Conservation (phyloP, 2,113 vertebrate genomes). For the Sinocyclocheilus maitianheensis region DNA sequence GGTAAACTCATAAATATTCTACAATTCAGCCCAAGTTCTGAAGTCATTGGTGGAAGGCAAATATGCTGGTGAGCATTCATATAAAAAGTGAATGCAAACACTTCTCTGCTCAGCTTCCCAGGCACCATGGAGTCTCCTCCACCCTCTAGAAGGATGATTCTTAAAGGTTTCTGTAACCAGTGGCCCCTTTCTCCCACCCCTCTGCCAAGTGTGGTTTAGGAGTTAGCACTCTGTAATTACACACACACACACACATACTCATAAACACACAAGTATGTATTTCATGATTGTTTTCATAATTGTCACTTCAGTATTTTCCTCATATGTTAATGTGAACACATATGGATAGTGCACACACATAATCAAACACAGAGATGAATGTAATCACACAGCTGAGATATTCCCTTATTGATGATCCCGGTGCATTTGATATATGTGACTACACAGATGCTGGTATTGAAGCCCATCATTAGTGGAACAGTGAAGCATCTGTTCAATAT, state of each 20-base stretch:
- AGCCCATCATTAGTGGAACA: conserved; percentile 51
- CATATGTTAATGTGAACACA: neutral
- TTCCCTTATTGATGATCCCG: conserved; percentile 43
- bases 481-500: conserved; percentile 49
- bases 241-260: conserved; percentile 14
- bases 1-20: neutral
- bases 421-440: conserved; percentile 39
- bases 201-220: conserved; percentile 44
- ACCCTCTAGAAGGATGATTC: conserved; percentile 22
- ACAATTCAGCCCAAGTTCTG: neutral
- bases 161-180: conserved; percentile 46
- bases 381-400: conserved; percentile 9
- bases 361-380: conserved; percentile 23
- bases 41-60: neutral
- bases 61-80: neutral
- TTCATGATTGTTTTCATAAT: neutral
- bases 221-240: conserved; percentile 48
- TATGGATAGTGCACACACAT: conserved; percentile 3
- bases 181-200: conserved; percentile 41
- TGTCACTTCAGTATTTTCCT: conserved; percentile 3
- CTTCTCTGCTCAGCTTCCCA: conserved; percentile 19
- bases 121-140: conserved; percentile 39
- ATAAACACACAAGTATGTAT: conserved; percentile 31
- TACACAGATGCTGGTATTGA: conserved; percentile 42
- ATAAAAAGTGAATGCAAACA: conserved; percentile 18